phyloP scores from a whole-genome alignment of 2,888 invertebrate species.

The Bedellia somnulentella region DNA sequence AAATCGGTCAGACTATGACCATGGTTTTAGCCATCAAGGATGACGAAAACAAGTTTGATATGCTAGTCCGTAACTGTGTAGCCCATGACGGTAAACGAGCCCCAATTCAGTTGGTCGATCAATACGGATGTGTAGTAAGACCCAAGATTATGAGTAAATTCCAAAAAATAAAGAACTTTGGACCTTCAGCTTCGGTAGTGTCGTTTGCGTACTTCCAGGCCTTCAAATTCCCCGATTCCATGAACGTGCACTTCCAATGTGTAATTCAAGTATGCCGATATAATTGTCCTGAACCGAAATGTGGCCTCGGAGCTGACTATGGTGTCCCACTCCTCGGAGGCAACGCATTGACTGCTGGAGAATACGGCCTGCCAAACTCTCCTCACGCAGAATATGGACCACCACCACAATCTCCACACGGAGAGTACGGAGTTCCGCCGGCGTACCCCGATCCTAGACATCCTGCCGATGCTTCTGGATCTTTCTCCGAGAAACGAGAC shows the following conservation, averaged over 20 bases:
- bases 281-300: slow-evolving; percentile 91
- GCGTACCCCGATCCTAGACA: slow-evolving; percentile 87
- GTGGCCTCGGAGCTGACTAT: slow-evolving; percentile 70
- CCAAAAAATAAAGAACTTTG: slow-evolving; percentile 95
- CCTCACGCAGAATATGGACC: slow-evolving; percentile 72
- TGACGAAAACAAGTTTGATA: slow-evolving; percentile 94
- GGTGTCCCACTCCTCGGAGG: slow-evolving; percentile 68
- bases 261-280: slow-evolving; percentile 93
- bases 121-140: slow-evolving; percentile 89
- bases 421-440: slow-evolving; percentile 74
- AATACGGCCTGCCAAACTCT: slow-evolving; percentile 62
- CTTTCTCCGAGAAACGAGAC: slow-evolving; percentile 80
- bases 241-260: slow-evolving; percentile 97
- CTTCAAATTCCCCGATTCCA: slow-evolving; percentile 94
- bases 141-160: slow-evolving; percentile 95
- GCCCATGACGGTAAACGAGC: slow-evolving; percentile 93
- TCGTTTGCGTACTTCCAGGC: slow-evolving; percentile 96
- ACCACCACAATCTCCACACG: slow-evolving; percentile 64
- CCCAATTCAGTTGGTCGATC: slow-evolving; percentile 90
- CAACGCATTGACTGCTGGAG: slow-evolving; percentile 62
- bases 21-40: slow-evolving; percentile 96
- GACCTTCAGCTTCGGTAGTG: slow-evolving; percentile 90
- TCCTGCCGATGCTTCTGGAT: slow-evolving; percentile 80
- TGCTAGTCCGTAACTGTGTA: slow-evolving; percentile 92
- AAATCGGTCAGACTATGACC: slow-evolving; percentile 95